A percentile compares a stretch with the other conserved stretches of the same genome.
Conservation (phyloP, 2,797 vertebrate genomes). For the Linurgus olivaceus region DNA sequence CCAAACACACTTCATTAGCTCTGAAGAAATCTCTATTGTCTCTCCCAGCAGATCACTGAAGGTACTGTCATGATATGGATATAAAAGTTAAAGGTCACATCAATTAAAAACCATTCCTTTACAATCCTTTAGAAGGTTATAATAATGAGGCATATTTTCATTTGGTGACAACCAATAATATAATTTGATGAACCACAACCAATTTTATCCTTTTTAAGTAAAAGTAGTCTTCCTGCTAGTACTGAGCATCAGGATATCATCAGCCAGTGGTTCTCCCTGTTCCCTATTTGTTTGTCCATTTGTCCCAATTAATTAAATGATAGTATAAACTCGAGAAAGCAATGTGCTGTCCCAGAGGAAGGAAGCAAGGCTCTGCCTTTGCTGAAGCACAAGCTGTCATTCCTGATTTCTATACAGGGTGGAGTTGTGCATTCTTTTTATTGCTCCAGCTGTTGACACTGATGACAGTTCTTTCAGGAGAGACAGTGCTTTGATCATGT, state of each 20-base stretch:
- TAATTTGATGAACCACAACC: not conserved
- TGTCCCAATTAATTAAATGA: not conserved
- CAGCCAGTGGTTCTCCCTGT: not conserved
- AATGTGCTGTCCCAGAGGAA: not conserved
- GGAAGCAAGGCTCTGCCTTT: not conserved
- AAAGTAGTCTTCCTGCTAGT: not conserved
- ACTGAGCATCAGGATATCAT: not conserved
- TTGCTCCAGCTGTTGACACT: not conserved
- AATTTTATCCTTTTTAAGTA: not conserved
- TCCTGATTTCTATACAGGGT: conserved; percentile 20
- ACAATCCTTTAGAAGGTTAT: not conserved
- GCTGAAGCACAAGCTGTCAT: not conserved
- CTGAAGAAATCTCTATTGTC: not conserved
- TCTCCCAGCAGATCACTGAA: not conserved
- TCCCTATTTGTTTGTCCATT: not conserved
- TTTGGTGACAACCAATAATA: not conserved
- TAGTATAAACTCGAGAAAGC: not conserved
- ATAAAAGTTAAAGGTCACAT: not conserved
- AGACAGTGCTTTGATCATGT: not conserved
- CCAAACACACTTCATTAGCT: not conserved
- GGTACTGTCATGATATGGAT: not conserved
- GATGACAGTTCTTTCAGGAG: not conserved
- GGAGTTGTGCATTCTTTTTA: conserved; percentile 27
- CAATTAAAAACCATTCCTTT: not conserved
- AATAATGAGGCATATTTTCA: not conserved